A percentile compares a stretch with the other conserved stretches of the same genome.
Evolutionary conservation across 2,888 invertebrate genomes (phyloP).

Genomic region (Agonopterix arenella): DNA sequence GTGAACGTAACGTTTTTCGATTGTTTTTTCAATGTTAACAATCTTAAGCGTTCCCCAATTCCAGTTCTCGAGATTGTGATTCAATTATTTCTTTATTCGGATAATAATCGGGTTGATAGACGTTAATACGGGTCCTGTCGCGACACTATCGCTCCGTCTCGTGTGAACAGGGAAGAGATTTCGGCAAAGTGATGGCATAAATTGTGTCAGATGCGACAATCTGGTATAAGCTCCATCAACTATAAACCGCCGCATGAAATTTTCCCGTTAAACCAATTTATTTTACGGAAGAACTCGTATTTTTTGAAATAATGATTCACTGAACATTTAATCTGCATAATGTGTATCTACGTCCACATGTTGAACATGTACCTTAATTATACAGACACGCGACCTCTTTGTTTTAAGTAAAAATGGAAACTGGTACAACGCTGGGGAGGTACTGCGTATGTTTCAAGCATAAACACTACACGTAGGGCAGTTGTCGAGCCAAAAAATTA

Average conservation of each 20-base stretch:
- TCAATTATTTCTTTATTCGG: constrained; percentile 29
- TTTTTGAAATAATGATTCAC: constrained; percentile 16
- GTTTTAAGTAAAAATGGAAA: constrained; percentile 5
- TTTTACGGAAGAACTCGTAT: constrained; percentile 2
- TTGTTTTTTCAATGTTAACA: constrained; percentile 19
- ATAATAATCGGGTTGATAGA: constrained; percentile 29
- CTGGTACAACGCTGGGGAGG: neutral
- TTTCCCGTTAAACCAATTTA: constrained; percentile 10
- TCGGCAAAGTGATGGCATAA: constrained; percentile 13
- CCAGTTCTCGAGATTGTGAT: constrained; percentile 24
- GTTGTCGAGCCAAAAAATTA: too few species aligned
- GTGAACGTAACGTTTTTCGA: constrained; percentile 46
- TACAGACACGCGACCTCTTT: constrained; percentile 6
- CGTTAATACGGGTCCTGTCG: constrained; percentile 19
- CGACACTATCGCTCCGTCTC: constrained; percentile 11
- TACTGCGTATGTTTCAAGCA: too few species aligned
- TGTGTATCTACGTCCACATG: constrained; percentile 2
- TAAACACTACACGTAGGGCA: too few species aligned
- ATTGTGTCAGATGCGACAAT: constrained; percentile 18
- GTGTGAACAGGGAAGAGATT: constrained; percentile 11
- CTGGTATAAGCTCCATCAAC: constrained; percentile 11
- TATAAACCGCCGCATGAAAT: constrained; percentile 2
- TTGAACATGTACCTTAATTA: constrained; percentile 2
- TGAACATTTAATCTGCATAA: constrained; percentile 10
- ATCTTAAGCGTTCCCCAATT: constrained; percentile 4